Percentiles rank a stretch among this genome's conserved stretches.
These are phyloP conservation scores for Ophion ellenae DNA, from an alignment of 2,888 invertebrate species.

Conservation along the genomic window DNA sequence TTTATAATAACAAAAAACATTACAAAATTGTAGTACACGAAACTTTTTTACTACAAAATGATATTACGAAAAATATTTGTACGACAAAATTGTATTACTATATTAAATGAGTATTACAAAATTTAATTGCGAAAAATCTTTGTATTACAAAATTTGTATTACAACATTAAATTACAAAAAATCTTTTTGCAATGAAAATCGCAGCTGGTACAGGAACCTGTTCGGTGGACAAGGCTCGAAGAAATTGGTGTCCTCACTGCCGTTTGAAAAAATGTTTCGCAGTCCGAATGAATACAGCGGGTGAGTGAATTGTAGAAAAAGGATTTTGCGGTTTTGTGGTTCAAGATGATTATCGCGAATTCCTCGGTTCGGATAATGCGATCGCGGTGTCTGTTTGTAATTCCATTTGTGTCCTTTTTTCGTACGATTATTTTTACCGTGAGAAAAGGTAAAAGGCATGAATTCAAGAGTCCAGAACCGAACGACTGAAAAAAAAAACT, in stretches of 20 bases:
- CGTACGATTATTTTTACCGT: not conserved
- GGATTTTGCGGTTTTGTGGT: slow-evolving; percentile 16
- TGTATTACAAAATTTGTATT: not conserved
- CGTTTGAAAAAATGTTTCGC: slow-evolving; percentile 91
- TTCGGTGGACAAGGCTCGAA: slow-evolving; percentile 90
- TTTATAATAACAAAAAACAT: not conserved
- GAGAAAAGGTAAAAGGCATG: slow-evolving; percentile 3
- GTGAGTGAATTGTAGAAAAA: slow-evolving; percentile 82
- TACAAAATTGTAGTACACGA: not conserved
- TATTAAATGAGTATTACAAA: not conserved
- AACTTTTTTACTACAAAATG: not conserved
- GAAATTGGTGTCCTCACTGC: slow-evolving; percentile 96
- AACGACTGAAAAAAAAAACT: slow-evolving; percentile 37
- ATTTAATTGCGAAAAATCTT: not conserved
- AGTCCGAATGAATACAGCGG: slow-evolving; percentile 91
- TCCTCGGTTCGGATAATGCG: not conserved
- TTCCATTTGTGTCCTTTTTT: not conserved
- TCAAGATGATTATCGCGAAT: not conserved
- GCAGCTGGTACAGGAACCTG: slow-evolving; percentile 90
- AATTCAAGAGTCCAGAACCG: slow-evolving; percentile 28
- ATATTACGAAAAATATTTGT: not conserved
- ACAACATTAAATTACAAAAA: not conserved
- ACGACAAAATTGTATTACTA: not conserved
- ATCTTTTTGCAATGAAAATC: slow-evolving; percentile 55
- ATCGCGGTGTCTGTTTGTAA: not conserved